Base-by-base conservation (phyloP, 2,888 invertebrate species). In the Vannuccia rotundouncinata region DNA sequence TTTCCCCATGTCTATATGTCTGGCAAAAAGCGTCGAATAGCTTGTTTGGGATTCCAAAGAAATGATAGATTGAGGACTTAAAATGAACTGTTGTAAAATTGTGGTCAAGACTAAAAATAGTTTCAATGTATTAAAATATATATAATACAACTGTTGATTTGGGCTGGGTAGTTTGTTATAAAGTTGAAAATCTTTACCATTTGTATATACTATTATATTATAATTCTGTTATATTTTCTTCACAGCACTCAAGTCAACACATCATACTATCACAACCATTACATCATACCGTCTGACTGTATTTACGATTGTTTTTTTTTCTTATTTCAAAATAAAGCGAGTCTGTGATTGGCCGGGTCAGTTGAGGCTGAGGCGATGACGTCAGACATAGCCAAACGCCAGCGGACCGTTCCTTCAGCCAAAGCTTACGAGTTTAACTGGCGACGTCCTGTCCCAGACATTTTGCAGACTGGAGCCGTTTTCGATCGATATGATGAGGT, bases 351-450 rank as follows among this genome's bases (percentile, higher is more conserved):
- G 66, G 66, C 66, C 45, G 45, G 45, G 10, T 45, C 10, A 45
- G 5, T 45, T 45, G 45, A 45, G 45, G 45, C 45, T 17, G 5
- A 17, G 66, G 66, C 66, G 22, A 82, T 82, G 82, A 82, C 82
- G n/a, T 79, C 82, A 29, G 82, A 82, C 29, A 82, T 82, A 31
- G 75, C 80, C 25, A 81, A 81, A 74, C 81, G 82, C 17, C 82
- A 82, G 79, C 59, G 78, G 28, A 82, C 90, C 90, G 96, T 96
- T 95, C 81, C 81, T 1, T 81, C 81, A 29, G 98, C 98, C 87
- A 99, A 99, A 90, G 94, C 93, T 89, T 97, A 95, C 90, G 97
- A 98, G 88, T 99, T 99, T 91, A 93, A 95, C 91, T 99, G 98
- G 98, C 94, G 93, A 89, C 93, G 95, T 86, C 92, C 93, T 82